These are phyloP conservation scores for Cairina moschata DNA, from an alignment of 2,113 vertebrate species.

Conservation along the genomic window DNA sequence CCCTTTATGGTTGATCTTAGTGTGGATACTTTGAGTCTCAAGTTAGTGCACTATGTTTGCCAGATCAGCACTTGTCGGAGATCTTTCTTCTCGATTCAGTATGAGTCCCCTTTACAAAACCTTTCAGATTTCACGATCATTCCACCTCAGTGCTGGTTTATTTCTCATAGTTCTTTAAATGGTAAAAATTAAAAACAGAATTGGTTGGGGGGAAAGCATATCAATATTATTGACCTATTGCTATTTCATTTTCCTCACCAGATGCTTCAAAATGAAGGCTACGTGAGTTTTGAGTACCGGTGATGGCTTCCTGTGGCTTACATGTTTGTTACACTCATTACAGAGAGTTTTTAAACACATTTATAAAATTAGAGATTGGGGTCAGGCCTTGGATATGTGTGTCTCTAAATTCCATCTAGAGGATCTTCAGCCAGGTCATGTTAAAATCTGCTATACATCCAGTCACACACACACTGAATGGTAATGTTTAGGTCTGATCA, in stretches of 20 bases:
- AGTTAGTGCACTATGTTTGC: background rate
- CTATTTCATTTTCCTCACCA: background rate
- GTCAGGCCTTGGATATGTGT: background rate
- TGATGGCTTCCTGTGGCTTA: background rate
- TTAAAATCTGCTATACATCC: background rate
- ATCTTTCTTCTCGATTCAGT: background rate
- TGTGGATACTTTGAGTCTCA: background rate
- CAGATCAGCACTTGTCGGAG: background rate
- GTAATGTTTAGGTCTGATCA: background rate
- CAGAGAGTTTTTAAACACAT: background rate
- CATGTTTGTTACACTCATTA: background rate
- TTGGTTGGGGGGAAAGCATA: background rate
- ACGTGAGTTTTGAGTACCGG: background rate
- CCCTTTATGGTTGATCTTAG: background rate
- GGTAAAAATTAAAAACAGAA: too few species aligned
- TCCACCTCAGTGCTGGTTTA: background rate
- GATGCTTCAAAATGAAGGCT: background rate
- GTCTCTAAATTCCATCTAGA: background rate
- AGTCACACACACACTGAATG: background rate
- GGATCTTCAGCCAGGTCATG: background rate
- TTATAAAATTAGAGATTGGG: background rate
- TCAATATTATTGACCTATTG: background rate
- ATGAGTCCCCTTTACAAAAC: background rate
- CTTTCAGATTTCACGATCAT: background rate
- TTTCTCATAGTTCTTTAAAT: background rate